Evolutionary conservation across 2,797 vertebrate genomes (phyloP), one percentile per base, ranked within the genome.

Genomic region (Ctenosaura bakeri): DNA sequence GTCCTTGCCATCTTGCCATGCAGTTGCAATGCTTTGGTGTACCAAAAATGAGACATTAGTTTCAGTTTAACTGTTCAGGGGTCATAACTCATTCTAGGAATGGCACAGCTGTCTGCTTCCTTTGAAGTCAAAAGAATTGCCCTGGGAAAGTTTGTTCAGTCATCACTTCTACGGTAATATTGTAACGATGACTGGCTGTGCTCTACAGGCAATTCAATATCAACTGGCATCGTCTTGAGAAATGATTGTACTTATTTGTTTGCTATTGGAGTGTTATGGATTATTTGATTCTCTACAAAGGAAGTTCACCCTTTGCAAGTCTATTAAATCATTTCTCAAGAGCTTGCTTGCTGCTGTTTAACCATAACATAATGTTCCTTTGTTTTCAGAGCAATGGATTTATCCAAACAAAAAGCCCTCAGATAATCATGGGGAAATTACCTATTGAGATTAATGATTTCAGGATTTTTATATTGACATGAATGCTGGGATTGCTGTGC

Each of bases 171-270:
- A 91, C 32, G 26, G 24, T 93, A 91, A 76, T 64, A 86, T 38
- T 59, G 18, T 9, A 89, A 26, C 24, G 89, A 5, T 29, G 88
- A 35, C 66, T 86, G 54, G 54, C 54, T 85, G 93, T 74, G 35
- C n/a, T 93, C 74, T 91, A 89, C 89, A 84, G 50, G 76, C 82
- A 94, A 73, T 92, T 95, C 85, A 71, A 10, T 59, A 56, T 80
- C 50, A 46, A 29, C 78, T 82, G 35, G 81, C 52, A 82, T 71
- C 12, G 12, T 86, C 66, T 84, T 90, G 69, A 90, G 86, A 22
- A 88, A 38, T 50, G 90, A 26, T 87, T 35, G 46, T 89, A 89
- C 35, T 90, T 81, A 87, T 81, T 93, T 92, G 69, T 89, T 38
- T 92, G 66, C 74, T 88, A 12, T 81, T 92, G 89, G 69, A 88